phyloP scores from a whole-genome alignment of 2,888 invertebrate species.

The Tenthredo mesomela region DNA sequence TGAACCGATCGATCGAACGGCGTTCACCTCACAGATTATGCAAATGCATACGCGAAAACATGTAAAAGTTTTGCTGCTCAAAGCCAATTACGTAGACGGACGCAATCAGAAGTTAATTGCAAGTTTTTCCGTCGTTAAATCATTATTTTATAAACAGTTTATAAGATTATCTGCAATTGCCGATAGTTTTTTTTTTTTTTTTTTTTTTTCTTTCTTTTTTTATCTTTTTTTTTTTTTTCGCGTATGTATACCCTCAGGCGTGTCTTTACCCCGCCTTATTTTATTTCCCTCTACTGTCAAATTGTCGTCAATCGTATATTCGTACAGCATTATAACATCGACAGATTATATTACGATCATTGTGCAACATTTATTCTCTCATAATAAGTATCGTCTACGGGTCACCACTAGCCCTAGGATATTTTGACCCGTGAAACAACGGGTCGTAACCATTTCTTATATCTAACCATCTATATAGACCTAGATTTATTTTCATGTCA shows the following conservation, averaged over 20 bases:
- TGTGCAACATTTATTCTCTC: conserved; percentile 31
- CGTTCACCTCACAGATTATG: conserved; percentile 75
- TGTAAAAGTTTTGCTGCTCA: conserved; percentile 74
- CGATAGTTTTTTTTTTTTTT: neutral
- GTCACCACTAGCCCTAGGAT: conserved; percentile 31
- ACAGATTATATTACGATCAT: neutral
- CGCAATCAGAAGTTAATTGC: conserved; percentile 74
- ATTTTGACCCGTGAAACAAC: conserved; percentile 38
- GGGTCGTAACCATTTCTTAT: conserved; percentile 19
- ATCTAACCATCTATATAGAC: conserved; percentile 18
- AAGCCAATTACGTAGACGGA: conserved; percentile 73
- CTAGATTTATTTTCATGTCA: neutral
- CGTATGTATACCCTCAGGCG: neutral
- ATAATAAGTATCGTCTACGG: neutral
- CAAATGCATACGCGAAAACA: conserved; percentile 73
- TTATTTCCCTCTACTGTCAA: conserved; percentile 16
- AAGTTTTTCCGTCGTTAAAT: conserved; percentile 68
- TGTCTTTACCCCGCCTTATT: conserved; percentile 21
- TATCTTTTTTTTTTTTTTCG: neutral
- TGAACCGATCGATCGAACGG: conserved; percentile 76
- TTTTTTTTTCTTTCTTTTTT: no score
- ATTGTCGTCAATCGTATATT: conserved; percentile 16
- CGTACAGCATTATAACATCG: conserved; percentile 11
- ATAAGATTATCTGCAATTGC: conserved; percentile 39
- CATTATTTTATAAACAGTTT: conserved; percentile 60